Evolutionary conservation across 2,888 invertebrate genomes (phyloP), one percentile per base, ranked within the genome.

Genomic region (Drosophila subsilvestris): DNA sequence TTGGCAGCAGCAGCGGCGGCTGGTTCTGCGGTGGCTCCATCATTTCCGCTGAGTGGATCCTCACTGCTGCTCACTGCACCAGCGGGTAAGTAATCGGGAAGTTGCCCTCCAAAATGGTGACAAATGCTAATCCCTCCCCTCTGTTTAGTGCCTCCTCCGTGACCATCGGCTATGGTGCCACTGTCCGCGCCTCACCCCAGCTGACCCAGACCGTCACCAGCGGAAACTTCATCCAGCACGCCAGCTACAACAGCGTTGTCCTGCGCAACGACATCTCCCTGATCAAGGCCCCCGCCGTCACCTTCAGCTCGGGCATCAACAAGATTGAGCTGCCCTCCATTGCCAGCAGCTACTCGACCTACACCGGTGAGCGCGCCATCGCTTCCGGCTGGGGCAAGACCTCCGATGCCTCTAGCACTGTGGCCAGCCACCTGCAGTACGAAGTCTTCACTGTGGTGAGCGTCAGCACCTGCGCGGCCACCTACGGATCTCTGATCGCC

Each of bases 321-420:
- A 75, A 74, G 25, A 48, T 88, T 50, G 18, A 1, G 1, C 54
- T 90, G 54, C 90, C 90, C 29, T 2, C 57, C 2, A 42, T 78
- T 3, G 37, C 78, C 47, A 59, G 53, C 42, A 57, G 67, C 37
- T 90, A 90, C 69, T 80, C 88, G 14, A 86, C 71, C 49, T 92
- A 91, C 58, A 80, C 81, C n/a, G 90, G 90, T 12, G 65, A 81
- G 6, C 42, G 37, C 2, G 92, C 90, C 9, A 75, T 89, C 18
- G 92, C 92, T 43, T 92, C 92, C 63, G 93, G 93, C 25, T 93
- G 93, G 93, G 93, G 93, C 53, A 89, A 84, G 66, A 76, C 25
- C 51, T 84, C 83, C 3, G 91, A 90, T 29, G 22, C 51, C 1
- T 75, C 71, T n/a, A 14, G 65, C 48, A 14, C 51, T 54, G 86